Evolutionary conservation across 1,140 invertebrate species (phyloP).

Genomic region (Trachymyrmex septentrionalis): DNA sequence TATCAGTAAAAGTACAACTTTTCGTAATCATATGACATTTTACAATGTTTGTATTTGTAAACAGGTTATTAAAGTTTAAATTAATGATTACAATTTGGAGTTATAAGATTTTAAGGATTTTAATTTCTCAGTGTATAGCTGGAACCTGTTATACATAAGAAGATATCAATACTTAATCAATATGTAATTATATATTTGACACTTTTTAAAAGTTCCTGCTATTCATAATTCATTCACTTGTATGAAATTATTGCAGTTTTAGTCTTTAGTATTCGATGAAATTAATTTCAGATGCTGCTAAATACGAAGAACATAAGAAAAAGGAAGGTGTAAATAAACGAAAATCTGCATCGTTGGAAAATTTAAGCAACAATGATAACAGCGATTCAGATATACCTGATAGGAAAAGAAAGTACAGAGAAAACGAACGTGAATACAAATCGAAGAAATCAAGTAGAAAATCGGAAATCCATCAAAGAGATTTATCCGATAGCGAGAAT

Average conservation of each 20-base stretch:
- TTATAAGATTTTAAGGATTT: not conserved
- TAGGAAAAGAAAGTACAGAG: conserved; percentile 54
- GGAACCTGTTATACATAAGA: not conserved
- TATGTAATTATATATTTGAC: not conserved
- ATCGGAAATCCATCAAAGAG: conserved; percentile 50
- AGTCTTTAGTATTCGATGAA: conserved; percentile 79
- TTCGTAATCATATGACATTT: not conserved
- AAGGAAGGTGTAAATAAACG: conserved; percentile 82
- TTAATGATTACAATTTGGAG: not conserved
- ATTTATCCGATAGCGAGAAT: conserved; percentile 70
- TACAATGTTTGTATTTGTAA: not conserved
- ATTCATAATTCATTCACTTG: not conserved
- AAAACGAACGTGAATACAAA: conserved; percentile 71
- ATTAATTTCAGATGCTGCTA: conserved; percentile 89
- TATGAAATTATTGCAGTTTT: conserved; percentile 58
- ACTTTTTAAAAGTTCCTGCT: conserved; percentile 79
- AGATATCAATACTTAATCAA: not conserved
- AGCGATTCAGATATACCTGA: conserved; percentile 57
- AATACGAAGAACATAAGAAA: conserved; percentile 90
- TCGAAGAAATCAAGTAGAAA: conserved; percentile 68
- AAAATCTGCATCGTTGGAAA: conserved; percentile 64
- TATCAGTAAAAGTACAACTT: conserved; percentile 15
- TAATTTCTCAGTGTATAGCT: not conserved
- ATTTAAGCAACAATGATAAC: conserved; percentile 62
- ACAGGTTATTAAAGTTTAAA: not conserved